Evolutionary conservation across 2,113 vertebrate genomes (phyloP).

Genomic region (Campylomormyrus numenius): DNA sequence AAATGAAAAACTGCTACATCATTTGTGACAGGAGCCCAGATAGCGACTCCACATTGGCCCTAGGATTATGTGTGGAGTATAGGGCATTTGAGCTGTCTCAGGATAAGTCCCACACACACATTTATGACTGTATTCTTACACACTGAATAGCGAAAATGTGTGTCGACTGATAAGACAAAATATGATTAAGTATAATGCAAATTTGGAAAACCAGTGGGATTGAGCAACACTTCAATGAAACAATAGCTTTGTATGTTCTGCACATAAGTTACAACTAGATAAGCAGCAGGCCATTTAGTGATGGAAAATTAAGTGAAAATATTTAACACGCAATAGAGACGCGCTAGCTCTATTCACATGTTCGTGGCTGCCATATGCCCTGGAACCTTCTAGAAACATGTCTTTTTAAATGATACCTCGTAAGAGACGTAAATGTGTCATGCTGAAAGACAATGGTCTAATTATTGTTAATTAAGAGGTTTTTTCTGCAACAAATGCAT

Average conservation of each 20-base stretch:
- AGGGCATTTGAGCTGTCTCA: not conserved
- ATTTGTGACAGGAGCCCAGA: not conserved
- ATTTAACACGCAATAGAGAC: slow-evolving; percentile 3
- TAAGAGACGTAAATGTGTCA: not conserved
- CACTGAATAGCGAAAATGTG: slow-evolving; percentile 28
- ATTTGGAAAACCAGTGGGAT: slow-evolving; percentile 20
- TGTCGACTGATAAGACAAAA: slow-evolving; percentile 21
- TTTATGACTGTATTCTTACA: slow-evolving; percentile 21
- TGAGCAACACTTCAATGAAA: slow-evolving; percentile 26
- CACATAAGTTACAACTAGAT: slow-evolving; percentile 27
- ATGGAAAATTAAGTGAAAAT: slow-evolving; percentile 19
- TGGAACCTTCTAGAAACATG: not conserved
- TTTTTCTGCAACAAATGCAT: not conserved
- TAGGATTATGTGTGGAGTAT: not conserved
- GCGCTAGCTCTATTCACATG: not conserved
- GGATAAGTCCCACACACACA: not conserved
- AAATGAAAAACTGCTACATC: not conserved
- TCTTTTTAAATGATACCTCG: slow-evolving; percentile 2
- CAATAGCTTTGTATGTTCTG: slow-evolving; percentile 19
- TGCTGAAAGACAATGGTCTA: not conserved
- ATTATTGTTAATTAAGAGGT: not conserved
- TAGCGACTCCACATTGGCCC: not conserved
- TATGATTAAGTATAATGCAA: slow-evolving; percentile 32
- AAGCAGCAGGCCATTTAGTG: slow-evolving; percentile 26
- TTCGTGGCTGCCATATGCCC: not conserved